Evolutionary conservation across 53 echinoderm and acorn worm genomes (phyloP).

Genomic region (Mesocentrotus franciscanus): DNA sequence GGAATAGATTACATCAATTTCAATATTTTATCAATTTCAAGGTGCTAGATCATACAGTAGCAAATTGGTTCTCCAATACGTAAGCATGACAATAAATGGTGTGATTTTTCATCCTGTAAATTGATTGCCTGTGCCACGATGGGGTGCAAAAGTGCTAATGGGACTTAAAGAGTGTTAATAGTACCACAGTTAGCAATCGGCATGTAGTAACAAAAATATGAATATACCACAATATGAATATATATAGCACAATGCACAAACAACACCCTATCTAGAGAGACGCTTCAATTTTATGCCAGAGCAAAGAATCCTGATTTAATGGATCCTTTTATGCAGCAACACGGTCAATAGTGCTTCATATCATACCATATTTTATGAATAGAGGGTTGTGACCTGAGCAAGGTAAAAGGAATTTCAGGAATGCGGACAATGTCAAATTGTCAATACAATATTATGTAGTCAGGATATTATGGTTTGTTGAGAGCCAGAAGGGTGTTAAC

Average conservation of each 20-base stretch:
- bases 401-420: conserved; percentile 41
- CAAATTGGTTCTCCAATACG: not conserved
- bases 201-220: too few species aligned
- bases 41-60: not conserved
- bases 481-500: not conserved
- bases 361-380: conserved; percentile 35
- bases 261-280: not conserved
- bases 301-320: not conserved
- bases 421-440: conserved; percentile 51
- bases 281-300: not conserved
- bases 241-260: too few species aligned
- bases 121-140: not conserved
- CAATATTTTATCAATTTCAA: not conserved
- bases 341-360: conserved; percentile 9
- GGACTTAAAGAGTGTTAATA: not conserved
- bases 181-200: not conserved
- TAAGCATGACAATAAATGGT: not conserved
- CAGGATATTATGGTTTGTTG: not conserved
- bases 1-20: not conserved
- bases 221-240: too few species aligned
- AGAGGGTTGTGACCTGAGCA: not conserved
- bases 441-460: conserved; percentile 13
- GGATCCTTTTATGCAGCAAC: not conserved
- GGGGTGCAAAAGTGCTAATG: not conserved
- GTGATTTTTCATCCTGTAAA: not conserved